These are phyloP conservation scores for Calcarius ornatus DNA, from an alignment of 2,113 vertebrate genomes.

Conservation along the genomic window DNA sequence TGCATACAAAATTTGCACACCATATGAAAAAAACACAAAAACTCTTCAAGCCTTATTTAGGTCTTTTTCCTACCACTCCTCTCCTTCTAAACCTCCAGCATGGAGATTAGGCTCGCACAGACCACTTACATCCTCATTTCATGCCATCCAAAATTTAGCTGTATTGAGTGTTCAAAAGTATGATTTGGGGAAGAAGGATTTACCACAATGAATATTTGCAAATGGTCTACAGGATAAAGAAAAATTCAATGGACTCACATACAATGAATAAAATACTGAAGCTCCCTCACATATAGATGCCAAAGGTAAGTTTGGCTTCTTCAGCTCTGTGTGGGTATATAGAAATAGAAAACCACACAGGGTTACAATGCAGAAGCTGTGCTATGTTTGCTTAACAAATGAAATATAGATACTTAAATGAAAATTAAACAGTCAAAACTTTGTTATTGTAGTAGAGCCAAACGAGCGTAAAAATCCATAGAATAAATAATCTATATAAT, in stretches of 20 bases:
- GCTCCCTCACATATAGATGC: neutral
- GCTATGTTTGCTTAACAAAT: slow-evolving; percentile 25
- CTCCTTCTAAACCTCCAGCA: neutral
- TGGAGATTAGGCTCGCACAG: neutral
- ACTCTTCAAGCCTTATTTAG: neutral
- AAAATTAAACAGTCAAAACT: slow-evolving; percentile 39
- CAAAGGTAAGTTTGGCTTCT: slow-evolving; percentile 8
- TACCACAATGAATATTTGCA: neutral
- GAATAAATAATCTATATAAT: slow-evolving; percentile 52
- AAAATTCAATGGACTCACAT: neutral
- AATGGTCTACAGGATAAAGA: neutral
- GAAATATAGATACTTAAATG: slow-evolving; percentile 46
- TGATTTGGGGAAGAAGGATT: neutral
- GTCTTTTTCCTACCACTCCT: neutral
- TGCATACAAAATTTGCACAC: neutral
- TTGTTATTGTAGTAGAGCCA: slow-evolving; percentile 42
- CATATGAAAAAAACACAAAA: fast-evolving
- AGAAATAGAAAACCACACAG: slow-evolving; percentile 33
- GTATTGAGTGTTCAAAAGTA: neutral
- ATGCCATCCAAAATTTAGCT: neutral
- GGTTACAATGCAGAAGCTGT: slow-evolving; percentile 10
- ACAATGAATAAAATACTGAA: neutral
- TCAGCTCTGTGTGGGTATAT: neutral
- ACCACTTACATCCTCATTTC: neutral
- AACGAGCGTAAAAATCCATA: slow-evolving; percentile 41